Conservation (phyloP, 1,140 invertebrate species). For the Drosophila cardini region DNA sequence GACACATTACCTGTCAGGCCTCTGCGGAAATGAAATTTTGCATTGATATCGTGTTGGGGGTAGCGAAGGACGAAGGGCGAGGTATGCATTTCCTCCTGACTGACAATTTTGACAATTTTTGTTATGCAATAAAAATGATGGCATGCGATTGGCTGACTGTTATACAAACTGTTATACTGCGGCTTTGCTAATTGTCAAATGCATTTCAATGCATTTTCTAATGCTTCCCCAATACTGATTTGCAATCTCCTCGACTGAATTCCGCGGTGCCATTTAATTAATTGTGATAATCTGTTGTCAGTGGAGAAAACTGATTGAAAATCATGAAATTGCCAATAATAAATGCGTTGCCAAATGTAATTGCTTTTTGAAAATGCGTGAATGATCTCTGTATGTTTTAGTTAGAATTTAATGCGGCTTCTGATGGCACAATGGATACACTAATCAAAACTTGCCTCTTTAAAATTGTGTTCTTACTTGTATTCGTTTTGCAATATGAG, state of each 20-base stretch:
- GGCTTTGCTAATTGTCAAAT: constrained; percentile 42
- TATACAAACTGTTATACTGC: constrained; percentile 55
- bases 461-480: neutral
- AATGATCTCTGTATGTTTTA: neutral
- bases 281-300: constrained; percentile 59
- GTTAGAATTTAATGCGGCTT: no score
- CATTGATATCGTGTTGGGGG: constrained; percentile 54
- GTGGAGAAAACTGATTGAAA: constrained; percentile 62
- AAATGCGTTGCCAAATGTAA: constrained; percentile 61
- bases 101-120: constrained; percentile 81
- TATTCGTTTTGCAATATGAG: neutral
- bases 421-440: no score
- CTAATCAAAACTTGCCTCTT: no score
- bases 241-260: constrained; percentile 29
- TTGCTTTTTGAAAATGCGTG: constrained; percentile 50
- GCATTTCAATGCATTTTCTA: constrained; percentile 47
- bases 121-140: constrained; percentile 78
- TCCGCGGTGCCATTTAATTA: constrained; percentile 45
- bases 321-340: constrained; percentile 53
- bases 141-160: constrained; percentile 28
- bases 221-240: constrained; percentile 19
- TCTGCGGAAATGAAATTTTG: constrained; percentile 79
- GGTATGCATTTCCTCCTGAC: constrained; percentile 39
- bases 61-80: neutral
- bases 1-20: constrained; percentile 67